These are phyloP conservation scores for Reinhardtius hippoglossoides DNA, from an alignment of 2,113 vertebrate genomes.

Conservation along the genomic window DNA sequence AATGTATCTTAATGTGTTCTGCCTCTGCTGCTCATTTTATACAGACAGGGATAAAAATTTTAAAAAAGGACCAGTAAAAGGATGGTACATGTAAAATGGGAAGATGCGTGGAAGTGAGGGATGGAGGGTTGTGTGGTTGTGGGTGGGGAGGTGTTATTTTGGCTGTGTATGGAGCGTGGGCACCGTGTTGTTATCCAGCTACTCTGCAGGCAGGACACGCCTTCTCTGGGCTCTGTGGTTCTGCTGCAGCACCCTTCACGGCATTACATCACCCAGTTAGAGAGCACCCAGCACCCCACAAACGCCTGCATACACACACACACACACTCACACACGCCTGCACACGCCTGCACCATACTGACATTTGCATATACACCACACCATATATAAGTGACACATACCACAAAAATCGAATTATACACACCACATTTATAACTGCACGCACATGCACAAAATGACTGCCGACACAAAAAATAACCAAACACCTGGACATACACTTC, in stretches of 20 bases:
- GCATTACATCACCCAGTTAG: slow-evolving; percentile 77
- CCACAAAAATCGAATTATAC: too few species aligned
- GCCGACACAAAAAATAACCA: background rate
- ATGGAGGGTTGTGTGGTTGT: slow-evolving; percentile 2
- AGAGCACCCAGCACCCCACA: slow-evolving; percentile 58
- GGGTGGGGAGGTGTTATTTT: slow-evolving; percentile 7
- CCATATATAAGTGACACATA: background rate
- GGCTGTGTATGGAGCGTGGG: slow-evolving; percentile 50
- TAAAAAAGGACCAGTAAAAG: background rate
- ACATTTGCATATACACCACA: too few species aligned
- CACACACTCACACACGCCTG: too few species aligned
- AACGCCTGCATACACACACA: background rate
- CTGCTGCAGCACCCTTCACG: slow-evolving; percentile 76
- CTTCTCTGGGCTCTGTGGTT: slow-evolving; percentile 68
- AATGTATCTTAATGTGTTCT: too few species aligned
- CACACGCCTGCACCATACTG: too few species aligned
- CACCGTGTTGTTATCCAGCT: slow-evolving; percentile 65
- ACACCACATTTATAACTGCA: too few species aligned
- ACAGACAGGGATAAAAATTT: background rate
- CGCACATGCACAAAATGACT: background rate
- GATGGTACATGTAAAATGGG: background rate
- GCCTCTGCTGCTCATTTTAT: slow-evolving; percentile 3
- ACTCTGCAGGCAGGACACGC: slow-evolving; percentile 76
- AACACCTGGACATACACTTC: background rate
- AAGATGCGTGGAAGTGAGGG: background rate